Evolutionary conservation across 2,113 vertebrate genomes (phyloP), one percentile per base, ranked within the genome.

Genomic region (Oryzias woworae): DNA sequence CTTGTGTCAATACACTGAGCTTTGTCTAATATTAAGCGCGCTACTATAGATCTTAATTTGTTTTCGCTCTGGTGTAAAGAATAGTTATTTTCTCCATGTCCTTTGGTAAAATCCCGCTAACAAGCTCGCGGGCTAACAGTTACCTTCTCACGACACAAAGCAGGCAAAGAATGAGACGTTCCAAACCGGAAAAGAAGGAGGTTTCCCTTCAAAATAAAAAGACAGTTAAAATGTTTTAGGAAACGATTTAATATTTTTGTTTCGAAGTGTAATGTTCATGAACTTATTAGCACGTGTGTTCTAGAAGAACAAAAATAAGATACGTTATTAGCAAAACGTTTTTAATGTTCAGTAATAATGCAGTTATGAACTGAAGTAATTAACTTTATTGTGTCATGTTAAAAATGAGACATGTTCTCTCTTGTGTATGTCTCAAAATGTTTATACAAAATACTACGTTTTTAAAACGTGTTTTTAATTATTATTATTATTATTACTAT

Each of bases 91-190:
- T 65, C 14, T 26, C 5, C 51, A 4, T 76, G 78, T 75, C 83
- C 75, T 83, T 74, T 72, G 16, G 15, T 53, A 15, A 79, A 80
- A 67, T 3, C 18, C 26, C 49, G 18, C 7, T 60, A 46, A 63
- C 31, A 43, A 75, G 71, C 78, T 70, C 0, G 60, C 51, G 57
- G 14, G 88, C 86, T 89, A 87, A 62, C 78, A 12, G 77, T 64
- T 88, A 88, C 83, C 87, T 24, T 69, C 2, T 26, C 26, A 0
- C 66, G 4, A 16, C 41, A 17, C 36, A 85, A 79, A 31, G 0
- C 17, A 43, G 46, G 26, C 1, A 14, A 20, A 20, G 4, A 20
- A 1, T 59, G 49, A 44, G 43, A 15, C 3, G 1, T 20, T 4
- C 4, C 18, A 0, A 2, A 72, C 23, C 43, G 70, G 68, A 77